Conservation (phyloP, 2,113 vertebrate genomes). For the Entosphenus tridentatus region DNA sequence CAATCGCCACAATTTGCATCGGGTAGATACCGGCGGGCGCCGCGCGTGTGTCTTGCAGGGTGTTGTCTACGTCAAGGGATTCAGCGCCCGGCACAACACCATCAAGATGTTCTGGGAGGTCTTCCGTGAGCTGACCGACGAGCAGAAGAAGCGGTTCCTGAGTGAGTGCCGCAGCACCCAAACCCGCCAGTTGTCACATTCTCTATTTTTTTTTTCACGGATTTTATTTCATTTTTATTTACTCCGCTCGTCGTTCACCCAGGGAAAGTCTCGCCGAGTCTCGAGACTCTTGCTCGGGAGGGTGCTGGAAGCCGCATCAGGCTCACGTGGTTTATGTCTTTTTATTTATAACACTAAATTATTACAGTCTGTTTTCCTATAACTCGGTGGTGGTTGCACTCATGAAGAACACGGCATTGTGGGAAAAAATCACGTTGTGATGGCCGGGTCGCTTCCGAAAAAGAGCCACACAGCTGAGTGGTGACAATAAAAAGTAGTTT, state of each 20-base stretch:
- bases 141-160: conserved; percentile 89
- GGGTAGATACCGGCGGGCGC: too few species aligned
- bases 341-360: too few species aligned
- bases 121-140: conserved; percentile 74
- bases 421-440: too few species aligned
- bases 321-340: too few species aligned
- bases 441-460: too few species aligned
- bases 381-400: too few species aligned
- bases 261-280: not conserved
- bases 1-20: too few species aligned
- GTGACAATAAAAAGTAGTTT: too few species aligned
- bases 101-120: conserved; percentile 86
- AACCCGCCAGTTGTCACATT: not conserved
- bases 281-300: not conserved
- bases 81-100: conserved; percentile 54
- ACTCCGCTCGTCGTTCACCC: not conserved
- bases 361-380: too few species aligned
- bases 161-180: conserved; percentile 25
- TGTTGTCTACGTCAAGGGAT: conserved; percentile 68
- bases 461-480: too few species aligned
- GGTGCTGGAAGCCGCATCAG: too few species aligned
- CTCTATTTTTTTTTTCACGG: not conserved
- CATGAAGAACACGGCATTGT: too few species aligned
- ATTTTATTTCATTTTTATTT: not conserved
- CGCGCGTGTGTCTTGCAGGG: conserved; percentile 24